These are phyloP conservation scores for Pyrgilauda ruficollis DNA, from an alignment of 2,113 vertebrate genomes.

Conservation along the genomic window DNA sequence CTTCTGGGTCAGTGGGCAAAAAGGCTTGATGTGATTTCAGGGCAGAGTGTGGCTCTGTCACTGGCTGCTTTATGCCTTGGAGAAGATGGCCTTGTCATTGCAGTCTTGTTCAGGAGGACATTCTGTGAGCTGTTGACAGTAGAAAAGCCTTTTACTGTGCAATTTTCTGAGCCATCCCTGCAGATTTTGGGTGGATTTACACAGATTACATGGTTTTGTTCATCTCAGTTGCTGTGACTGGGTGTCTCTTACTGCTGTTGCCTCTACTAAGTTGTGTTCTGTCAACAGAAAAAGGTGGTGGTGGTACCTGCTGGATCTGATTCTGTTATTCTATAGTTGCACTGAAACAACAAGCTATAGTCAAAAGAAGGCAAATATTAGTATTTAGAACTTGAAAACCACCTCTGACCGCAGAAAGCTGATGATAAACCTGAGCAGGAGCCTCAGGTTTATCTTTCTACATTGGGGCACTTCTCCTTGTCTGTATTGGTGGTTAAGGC, in stretches of 20 bases:
- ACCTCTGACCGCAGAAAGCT: neutral
- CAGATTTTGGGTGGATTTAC: neutral
- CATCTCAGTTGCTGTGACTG: neutral
- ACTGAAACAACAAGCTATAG: neutral
- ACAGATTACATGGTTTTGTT: accelerated
- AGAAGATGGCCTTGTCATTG: neutral
- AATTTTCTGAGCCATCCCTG: neutral
- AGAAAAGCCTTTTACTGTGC: neutral
- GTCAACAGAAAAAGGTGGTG: neutral
- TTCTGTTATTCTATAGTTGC: neutral
- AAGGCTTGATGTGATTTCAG: neutral
- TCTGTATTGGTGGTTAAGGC: neutral
- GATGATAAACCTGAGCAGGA: neutral
- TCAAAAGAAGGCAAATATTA: neutral
- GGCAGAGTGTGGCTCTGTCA: neutral
- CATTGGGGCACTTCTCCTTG: neutral
- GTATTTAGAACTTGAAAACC: neutral
- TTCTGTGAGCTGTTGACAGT: neutral
- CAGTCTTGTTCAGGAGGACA: neutral
- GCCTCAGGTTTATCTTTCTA: neutral
- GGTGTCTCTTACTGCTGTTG: neutral
- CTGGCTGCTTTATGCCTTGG: neutral
- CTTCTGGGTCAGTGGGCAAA: neutral
- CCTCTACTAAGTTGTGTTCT: neutral
- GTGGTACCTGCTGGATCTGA: neutral